Evolutionary conservation across 1,140 invertebrate species (phyloP).

Genomic region (Pogonomyrmex californicus): DNA sequence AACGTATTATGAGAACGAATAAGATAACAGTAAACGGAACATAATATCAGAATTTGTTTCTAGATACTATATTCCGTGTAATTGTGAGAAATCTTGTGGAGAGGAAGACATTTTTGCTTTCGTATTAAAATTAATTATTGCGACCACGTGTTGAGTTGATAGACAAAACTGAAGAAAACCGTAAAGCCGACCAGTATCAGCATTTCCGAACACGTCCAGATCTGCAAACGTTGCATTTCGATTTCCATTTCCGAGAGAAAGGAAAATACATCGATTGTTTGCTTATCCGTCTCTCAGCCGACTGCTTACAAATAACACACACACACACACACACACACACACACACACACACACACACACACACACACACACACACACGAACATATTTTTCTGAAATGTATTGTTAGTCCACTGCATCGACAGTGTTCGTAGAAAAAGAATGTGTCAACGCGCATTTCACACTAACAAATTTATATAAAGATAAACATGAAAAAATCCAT

Average conservation of each 20-base stretch:
- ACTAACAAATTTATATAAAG: slow-evolving; percentile 4
- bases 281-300: slow-evolving; percentile 23
- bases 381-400: slow-evolving; percentile 23
- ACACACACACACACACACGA: background rate
- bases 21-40: background rate
- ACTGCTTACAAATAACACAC: slow-evolving; percentile 26
- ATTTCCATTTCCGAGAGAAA: slow-evolving; percentile 25
- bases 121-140: slow-evolving; percentile 22
- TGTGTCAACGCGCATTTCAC: background rate
- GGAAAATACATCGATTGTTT: slow-evolving; percentile 38
- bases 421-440: background rate
- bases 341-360: too few species aligned
- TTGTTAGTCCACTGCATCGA: slow-evolving; percentile 18
- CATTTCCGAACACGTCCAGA: slow-evolving; percentile 27
- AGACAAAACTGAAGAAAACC: background rate
- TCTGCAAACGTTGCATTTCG: slow-evolving; percentile 35
- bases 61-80: background rate
- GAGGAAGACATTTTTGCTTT: background rate
- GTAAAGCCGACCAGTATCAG: slow-evolving; percentile 14
- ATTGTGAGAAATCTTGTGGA: too few species aligned
- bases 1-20: background rate
- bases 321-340: too few species aligned
- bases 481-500: background rate
- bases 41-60: background rate
- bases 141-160: slow-evolving; percentile 10